Base-by-base conservation (phyloP, 2,797 vertebrate species). In the Gymnoscopelus braueri region DNA sequence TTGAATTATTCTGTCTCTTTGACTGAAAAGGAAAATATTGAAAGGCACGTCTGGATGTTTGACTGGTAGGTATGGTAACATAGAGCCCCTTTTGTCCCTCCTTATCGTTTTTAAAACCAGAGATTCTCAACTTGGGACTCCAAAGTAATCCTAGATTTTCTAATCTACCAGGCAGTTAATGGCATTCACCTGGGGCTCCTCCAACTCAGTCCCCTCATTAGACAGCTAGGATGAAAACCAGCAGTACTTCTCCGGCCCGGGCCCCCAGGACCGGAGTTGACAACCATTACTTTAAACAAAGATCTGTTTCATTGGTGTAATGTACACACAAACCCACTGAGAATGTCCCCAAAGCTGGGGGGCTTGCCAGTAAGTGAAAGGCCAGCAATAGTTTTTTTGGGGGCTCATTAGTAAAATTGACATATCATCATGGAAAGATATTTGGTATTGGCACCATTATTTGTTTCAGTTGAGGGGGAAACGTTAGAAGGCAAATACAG, bases 11-110 rank as follows among this genome's bases (percentile, higher is more conserved):
- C 65, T 59, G 47, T 71, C 47, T 71, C 61, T 44, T 63, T 65
- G 63, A 69, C 77, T 51, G 55, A 81, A 79, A 60, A 63, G 78
- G 81, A 87, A 87, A 86, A 81, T 86, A 82, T 89, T 87, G 75
- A 87, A 85, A 86, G 82, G 84, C 72, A 69, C 69, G 39, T 65
- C 81, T 57, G 52, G 75, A 61, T 77, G 67, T n/a, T 74, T 3
- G 54, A 65, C 79, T 87, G 86, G 74, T 78, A 80, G n/a, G n/a
- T n/a, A 44, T 47, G 74, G 56, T 87, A 79, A 81, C 69, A 61
- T 71, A 13, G 19, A 65, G 75, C 76, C 14, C 29, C 5, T 29
- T 35, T 67, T 70, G 29, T 53, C 69, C 77, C 70, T 67, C 14
- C 12, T 63, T 63, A 29, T 32, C 47, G 29, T 35, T 69, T 65